These are phyloP conservation scores for Archivesica marissinica DNA, from an alignment of 1,140 invertebrate genomes.

Conservation along the genomic window DNA sequence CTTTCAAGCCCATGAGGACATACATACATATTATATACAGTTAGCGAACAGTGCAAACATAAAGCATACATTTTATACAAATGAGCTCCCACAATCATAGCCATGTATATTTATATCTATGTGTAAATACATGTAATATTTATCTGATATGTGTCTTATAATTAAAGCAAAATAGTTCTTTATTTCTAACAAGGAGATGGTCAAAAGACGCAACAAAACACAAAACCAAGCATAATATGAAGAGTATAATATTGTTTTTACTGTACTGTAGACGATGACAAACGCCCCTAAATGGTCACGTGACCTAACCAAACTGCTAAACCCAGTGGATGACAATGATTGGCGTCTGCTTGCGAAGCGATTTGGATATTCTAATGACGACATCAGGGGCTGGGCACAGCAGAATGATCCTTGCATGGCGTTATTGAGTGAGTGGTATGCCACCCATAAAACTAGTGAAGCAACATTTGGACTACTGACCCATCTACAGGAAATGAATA, in stretches of 20 bases:
- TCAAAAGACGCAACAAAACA: too few species aligned
- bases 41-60: too few species aligned
- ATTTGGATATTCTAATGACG: conserved; percentile 77
- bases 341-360: conserved; percentile 78
- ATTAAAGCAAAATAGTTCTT: too few species aligned
- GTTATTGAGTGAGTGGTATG: conserved; percentile 81
- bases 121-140: too few species aligned
- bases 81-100: too few species aligned
- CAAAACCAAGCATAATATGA: background rate
- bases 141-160: too few species aligned
- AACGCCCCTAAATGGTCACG: conserved; percentile 79
- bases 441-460: conserved; percentile 80
- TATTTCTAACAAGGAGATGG: too few species aligned
- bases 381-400: conserved; percentile 77
- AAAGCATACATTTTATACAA: too few species aligned
- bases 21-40: too few species aligned
- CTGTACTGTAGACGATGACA: conserved; percentile 73
- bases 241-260: background rate
- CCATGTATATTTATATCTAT: too few species aligned
- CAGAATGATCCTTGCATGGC: conserved; percentile 80
- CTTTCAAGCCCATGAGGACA: too few species aligned
- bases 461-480: conserved; percentile 75
- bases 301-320: conserved; percentile 77
- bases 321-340: conserved; percentile 72
- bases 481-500: conserved; percentile 76